phyloP scores from a whole-genome alignment of 2,797 vertebrate species.

The Danio tinwini region DNA sequence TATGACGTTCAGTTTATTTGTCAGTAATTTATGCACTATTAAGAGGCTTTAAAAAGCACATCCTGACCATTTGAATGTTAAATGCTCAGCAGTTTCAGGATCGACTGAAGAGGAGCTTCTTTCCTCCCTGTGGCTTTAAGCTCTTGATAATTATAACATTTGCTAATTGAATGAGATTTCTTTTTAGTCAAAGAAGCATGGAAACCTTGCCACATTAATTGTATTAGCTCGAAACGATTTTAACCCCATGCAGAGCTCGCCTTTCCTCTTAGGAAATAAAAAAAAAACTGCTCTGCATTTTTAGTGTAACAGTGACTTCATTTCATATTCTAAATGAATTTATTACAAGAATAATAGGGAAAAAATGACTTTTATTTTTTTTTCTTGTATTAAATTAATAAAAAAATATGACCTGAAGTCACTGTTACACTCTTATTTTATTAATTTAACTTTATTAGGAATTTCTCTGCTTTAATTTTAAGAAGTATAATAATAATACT shows the following conservation, averaged over 20 bases:
- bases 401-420: too few relatives aligned
- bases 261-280: conserved; percentile 18
- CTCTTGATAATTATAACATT: conserved; percentile 32
- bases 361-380: too few relatives aligned
- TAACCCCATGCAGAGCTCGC: neutral
- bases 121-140: conserved; percentile 29
- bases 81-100: conserved; percentile 10
- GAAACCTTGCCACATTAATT: conserved; percentile 22
- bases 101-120: conserved; percentile 13
- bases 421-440: too few relatives aligned
- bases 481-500: too few relatives aligned
- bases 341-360: too few relatives aligned
- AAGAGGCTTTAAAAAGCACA: conserved; percentile 17
- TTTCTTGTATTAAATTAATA: too few relatives aligned
- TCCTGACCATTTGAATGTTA: conserved; percentile 23
- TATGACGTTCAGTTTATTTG: conserved; percentile 13
- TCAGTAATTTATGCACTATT: conserved; percentile 11
- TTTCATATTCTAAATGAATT: too few relatives aligned
- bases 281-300: neutral
- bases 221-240: conserved; percentile 4
- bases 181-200: conserved; percentile 19
- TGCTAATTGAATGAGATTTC: conserved; percentile 25
- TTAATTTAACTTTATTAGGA: too few relatives aligned
- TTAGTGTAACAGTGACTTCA: neutral
- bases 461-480: too few relatives aligned